Evolutionary conservation across 2,113 vertebrate species (phyloP), one percentile per base, ranked within the genome.

Genomic region (Arvicanthis niloticus): DNA sequence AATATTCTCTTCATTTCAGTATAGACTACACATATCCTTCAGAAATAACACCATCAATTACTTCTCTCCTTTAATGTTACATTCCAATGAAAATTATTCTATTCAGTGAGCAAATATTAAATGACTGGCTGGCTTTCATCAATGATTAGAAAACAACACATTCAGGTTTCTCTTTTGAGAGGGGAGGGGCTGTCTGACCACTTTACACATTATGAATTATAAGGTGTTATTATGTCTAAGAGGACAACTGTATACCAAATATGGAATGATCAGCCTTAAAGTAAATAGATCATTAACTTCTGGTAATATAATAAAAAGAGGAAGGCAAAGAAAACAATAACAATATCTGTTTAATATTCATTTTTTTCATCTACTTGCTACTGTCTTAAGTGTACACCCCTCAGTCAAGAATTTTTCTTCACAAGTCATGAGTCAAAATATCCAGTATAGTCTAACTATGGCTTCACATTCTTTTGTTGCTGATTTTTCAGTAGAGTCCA

Each of bases 261-360:
- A 91, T 91, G 78, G 42, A 92, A n/a, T 95, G 80, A 96, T 70
- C 93, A 89, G 82, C 34, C 42, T 98, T 96, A 97, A 97, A 97
- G 88, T 97, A 94, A 82, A 98, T 97, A 94, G 85, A 98, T 94
- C 67, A 92, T 88, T 75, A 90, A 67, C 84, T 98, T 98, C 96
- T 93, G 58, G 9, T 22, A 89, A 91, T 89, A 96, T 96, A 93
- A 95, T 95, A 62, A 3, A 93, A 91, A 91, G 21, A 90, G 42
- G 90, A 91, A 97, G 51, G 95, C 93, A 93, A 97, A 97, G 5
- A 94, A 65, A 48, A 95, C 42, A 62, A 81, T 70, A 62, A 98
- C 97, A 96, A 3, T 88, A 90, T 97, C 97, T 88, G 7, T n/a
- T 95, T 67, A 91, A 94, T 90, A 93, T 48, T 91, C 96, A 96